A percentile compares a stretch with the other conserved stretches of the same genome.
phyloP scores from a whole-genome alignment of 2,797 vertebrate species.

The Heliangelus exortis region DNA sequence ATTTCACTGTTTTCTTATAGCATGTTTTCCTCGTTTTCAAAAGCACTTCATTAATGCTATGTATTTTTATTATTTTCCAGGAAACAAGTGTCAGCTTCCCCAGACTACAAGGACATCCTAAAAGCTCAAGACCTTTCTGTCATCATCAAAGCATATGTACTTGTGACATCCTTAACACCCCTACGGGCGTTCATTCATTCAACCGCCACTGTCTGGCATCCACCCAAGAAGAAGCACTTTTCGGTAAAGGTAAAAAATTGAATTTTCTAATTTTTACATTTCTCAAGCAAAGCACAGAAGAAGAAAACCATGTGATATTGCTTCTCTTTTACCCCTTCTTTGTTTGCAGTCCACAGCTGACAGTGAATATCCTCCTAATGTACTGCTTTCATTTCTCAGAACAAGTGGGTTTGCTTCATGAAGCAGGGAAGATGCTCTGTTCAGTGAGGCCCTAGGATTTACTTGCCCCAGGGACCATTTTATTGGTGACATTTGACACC shows the following conservation, averaged over 20 bases:
- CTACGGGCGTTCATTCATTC: slow-evolving; percentile 90
- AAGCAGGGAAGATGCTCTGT: neutral
- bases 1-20: neutral
- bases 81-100: slow-evolving; percentile 27
- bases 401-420: neutral
- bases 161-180: slow-evolving; percentile 90
- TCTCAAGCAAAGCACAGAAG: neutral
- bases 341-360: neutral
- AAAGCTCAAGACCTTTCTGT: slow-evolving; percentile 79
- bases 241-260: slow-evolving; percentile 81
- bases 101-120: slow-evolving; percentile 26
- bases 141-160: slow-evolving; percentile 87
- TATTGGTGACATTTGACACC: neutral
- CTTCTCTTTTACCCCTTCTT: neutral
- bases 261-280: neutral
- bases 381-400: neutral
- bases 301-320: neutral
- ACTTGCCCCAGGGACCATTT: neutral
- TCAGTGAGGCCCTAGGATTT: neutral
- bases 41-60: neutral
- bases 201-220: slow-evolving; percentile 80
- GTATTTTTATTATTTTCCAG: slow-evolving; percentile 61
- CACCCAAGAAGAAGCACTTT: slow-evolving; percentile 78
- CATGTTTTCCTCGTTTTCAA: neutral
- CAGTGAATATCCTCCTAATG: neutral